phyloP scores from a whole-genome alignment of 2,888 invertebrate species.

The Catotricha subobsoleta region DNA sequence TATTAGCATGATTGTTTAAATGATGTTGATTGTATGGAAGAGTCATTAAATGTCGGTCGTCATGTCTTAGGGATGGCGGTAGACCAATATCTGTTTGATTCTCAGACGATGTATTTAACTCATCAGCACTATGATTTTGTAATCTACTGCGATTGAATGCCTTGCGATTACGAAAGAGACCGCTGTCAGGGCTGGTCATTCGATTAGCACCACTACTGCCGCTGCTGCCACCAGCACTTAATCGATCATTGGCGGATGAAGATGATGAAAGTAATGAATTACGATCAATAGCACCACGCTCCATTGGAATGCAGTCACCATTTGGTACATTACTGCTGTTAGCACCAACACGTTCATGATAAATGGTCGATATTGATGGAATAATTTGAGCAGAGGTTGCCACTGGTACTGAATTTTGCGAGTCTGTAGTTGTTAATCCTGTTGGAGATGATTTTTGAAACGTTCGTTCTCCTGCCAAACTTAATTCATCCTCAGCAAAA shows the following conservation, averaged over 20 bases:
- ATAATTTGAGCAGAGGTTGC: constrained; percentile 3
- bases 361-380: constrained; percentile 1
- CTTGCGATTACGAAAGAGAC: constrained; percentile 5
- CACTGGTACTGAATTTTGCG: constrained; percentile 8
- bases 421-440: constrained; percentile 8
- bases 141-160: constrained; percentile 12
- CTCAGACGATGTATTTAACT: constrained; percentile 13
- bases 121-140: constrained; percentile 11
- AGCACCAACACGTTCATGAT: constrained; percentile 2
- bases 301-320: constrained; percentile 8
- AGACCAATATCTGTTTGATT: constrained; percentile 3
- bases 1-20: not conserved
- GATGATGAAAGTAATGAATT: constrained; percentile 26
- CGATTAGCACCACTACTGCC: constrained; percentile 4
- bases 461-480: constrained; percentile 30
- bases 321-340: constrained; percentile 10
- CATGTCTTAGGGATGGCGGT: not conserved
- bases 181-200: constrained; percentile 5
- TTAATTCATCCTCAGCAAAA: constrained; percentile 69
- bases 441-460: constrained; percentile 20
- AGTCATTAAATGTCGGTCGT: not conserved
- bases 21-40: constrained; percentile 1
- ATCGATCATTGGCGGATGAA: constrained; percentile 17
- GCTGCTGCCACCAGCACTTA: constrained; percentile 10
- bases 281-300: constrained; percentile 18